Evolutionary conservation across 2,113 vertebrate species (phyloP), one percentile per base, ranked within the genome.

Genomic region (Microtus richardsoni): DNA sequence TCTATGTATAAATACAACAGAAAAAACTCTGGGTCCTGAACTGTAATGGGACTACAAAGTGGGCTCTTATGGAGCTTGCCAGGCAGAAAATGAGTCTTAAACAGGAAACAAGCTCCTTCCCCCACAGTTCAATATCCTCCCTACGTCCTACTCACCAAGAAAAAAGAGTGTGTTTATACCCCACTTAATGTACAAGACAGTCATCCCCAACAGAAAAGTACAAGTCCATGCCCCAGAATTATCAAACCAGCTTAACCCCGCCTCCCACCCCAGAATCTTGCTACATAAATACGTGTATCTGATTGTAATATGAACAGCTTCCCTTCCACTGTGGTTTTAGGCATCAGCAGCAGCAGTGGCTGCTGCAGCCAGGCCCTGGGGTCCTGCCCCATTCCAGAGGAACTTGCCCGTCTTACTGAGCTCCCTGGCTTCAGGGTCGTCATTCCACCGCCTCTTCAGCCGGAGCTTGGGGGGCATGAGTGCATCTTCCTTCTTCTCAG

Each of bases 401-500:
- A 97, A 58, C 10, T 94, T 92, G 16, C 98, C 87, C 0, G 96
- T 97, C 7, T 74, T 98, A 0, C 86, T 94, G 1, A 98, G 98
- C 94, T 98, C 98, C 0, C 94, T 52, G 3, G 6, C 54, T 0
- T 98, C 98, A 0, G 98, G 97, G 88, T 98, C 98, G 0, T 98
- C 98, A 0, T 99, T 98, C 98, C 99, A 99, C 21, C 98, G 98
- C 0, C 98, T 98, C 39, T 99, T 99, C 39, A 98, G 96, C 4
- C 99, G 97, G 54, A 99, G 98, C 88, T 99, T 99, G 0, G 98
- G 98, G 0, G 98, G 98, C 98, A 99, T 98, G 89, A 98, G 82
- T 8, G 98, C 98, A 0, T 99, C 98, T 52, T 99, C 98, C 19
- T 97, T 96, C 87, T 96, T 98, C 95, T 98, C 98, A 13, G 92